Evolutionary conservation across 2,888 invertebrate species (phyloP), one percentile per base, ranked within the genome.

Genomic region (Stenolophus ochropezus): DNA sequence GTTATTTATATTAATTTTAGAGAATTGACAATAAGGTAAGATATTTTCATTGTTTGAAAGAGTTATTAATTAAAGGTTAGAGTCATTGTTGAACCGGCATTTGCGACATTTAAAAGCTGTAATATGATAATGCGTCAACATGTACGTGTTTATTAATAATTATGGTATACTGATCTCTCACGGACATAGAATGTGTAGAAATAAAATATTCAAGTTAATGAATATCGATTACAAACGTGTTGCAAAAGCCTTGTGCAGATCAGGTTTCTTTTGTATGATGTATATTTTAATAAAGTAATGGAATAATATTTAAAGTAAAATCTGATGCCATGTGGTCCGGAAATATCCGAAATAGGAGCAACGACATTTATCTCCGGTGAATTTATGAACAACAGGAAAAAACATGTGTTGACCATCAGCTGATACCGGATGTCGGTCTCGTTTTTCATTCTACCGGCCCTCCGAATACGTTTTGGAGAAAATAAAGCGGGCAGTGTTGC

Each of bases 51-150:
- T 33, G 27, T 8, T 69, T 69, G 3, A 61, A 61, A 61, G 18
- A 53, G 21, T 56, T 65, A 14, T 69, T n/a, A n/a, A n/a, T n/a
- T 69, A 27, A 33, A 33, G 65, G 65, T 69, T 69, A 69, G 27
- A 69, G 16, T 33, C 33, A 33, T 69, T 69, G 65, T 69, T 42
- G 1, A 8, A 11, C 16, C 27, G 18, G 33, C 65, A 33, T 69
- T 16, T 33, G 21, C 25, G 25, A 33, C 33, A 69, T 69, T 61
- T 69, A 27, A 14, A 65, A 27, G 27, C 27, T 14, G 18, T 69
- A 20, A 61, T 69, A 5, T 69, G 27, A 69, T 69, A 69, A 65
- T 25, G 21, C 21, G n/a, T n/a, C n/a, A n/a, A 18, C 20, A 2
- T 18, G 56, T 56, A 58, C 20, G 21, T 58, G 21, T 65, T 33